Evolutionary conservation across 2,888 invertebrate species (phyloP).

Genomic region (Cerastoderma edule): DNA sequence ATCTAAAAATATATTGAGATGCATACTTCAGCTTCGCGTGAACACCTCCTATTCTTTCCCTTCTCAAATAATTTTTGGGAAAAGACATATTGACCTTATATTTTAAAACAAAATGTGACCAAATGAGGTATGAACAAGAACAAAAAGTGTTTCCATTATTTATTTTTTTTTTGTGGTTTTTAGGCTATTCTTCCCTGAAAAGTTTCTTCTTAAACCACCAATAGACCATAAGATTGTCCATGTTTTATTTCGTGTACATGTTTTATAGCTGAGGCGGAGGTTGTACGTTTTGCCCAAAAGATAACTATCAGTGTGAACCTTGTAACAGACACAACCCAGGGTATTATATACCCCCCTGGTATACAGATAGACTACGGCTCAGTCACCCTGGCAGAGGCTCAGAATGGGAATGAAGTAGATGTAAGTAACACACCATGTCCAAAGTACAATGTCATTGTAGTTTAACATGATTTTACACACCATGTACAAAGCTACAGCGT

Average conservation of each 20-base stretch:
- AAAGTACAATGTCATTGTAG: too few species aligned
- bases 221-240: too few species aligned
- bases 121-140: too few species aligned
- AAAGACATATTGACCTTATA: too few species aligned
- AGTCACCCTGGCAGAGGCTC: conserved; percentile 83
- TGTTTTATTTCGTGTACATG: not conserved
- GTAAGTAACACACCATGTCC: conserved; percentile 48
- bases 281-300: conserved; percentile 76
- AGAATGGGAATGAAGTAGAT: conserved; percentile 67
- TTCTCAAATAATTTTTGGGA: too few species aligned
- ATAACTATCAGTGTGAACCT: conserved; percentile 72
- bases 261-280: conserved; percentile 34
- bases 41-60: not conserved
- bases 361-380: conserved; percentile 87
- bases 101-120: too few species aligned
- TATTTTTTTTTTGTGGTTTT: not conserved
- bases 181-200: too few species aligned
- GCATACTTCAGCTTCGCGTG: not conserved
- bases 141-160: not conserved
- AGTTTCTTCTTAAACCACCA: too few species aligned
- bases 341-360: conserved; percentile 87
- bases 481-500: too few species aligned
- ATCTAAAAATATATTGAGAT: too few species aligned
- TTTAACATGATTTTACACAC: too few species aligned
- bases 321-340: conserved; percentile 80